phyloP scores from a whole-genome alignment of 2,113 vertebrate genomes.

The Ptyas mucosa region DNA sequence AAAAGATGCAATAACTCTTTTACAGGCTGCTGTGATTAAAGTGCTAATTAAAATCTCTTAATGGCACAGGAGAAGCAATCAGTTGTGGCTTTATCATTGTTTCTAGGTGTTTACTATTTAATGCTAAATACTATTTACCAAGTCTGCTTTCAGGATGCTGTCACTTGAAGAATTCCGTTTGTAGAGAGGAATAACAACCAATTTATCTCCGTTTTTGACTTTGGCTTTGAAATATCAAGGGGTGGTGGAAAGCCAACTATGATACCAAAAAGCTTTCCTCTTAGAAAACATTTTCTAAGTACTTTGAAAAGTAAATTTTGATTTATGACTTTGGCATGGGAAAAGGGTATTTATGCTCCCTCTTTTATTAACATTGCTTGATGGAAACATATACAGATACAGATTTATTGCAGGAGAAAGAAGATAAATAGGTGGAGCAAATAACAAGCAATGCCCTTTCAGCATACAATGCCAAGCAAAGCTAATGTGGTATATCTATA shows the following conservation, averaged over 20 bases:
- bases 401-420: not conserved
- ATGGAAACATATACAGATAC: not conserved
- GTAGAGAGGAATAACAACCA: not conserved
- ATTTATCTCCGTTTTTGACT: constrained; percentile 35
- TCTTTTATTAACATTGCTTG: not conserved
- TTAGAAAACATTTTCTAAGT: constrained; percentile 26
- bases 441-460: not conserved
- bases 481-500: not conserved
- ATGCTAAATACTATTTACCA: constrained; percentile 49
- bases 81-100: constrained; percentile 42
- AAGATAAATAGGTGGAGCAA: not conserved
- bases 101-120: constrained; percentile 40
- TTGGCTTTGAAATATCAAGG: constrained; percentile 28
- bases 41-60: constrained; percentile 48
- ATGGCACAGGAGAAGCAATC: constrained; percentile 53
- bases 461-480: not conserved
- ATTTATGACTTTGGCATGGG: constrained; percentile 11
- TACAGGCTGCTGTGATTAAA: constrained; percentile 32
- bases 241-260: constrained; percentile 18
- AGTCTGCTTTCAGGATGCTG: constrained; percentile 26
- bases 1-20: not conserved
- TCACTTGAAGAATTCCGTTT: constrained; percentile 29
- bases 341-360: not conserved
- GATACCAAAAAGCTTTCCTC: constrained; percentile 19
- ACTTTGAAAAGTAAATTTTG: constrained; percentile 25